These are phyloP conservation scores for Monochamus alternatus DNA, from an alignment of 2,888 invertebrate species.

Conservation along the genomic window DNA sequence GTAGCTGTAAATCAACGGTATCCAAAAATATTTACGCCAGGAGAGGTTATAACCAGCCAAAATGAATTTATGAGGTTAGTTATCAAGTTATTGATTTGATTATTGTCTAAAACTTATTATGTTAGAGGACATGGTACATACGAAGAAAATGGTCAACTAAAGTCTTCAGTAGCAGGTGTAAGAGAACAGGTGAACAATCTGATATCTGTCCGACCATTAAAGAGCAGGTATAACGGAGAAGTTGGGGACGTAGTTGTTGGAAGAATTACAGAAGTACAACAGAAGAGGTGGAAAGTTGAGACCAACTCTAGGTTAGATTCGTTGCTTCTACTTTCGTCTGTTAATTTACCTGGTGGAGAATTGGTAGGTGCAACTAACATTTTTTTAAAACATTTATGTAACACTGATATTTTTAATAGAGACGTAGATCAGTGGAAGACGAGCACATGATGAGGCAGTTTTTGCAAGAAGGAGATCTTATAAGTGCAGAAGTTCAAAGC, in stretches of 20 bases:
- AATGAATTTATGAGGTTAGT: constrained; percentile 87
- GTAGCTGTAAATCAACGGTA: constrained; percentile 74
- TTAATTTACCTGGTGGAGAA: constrained; percentile 98
- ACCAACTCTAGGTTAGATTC: constrained; percentile 94
- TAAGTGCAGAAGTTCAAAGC: constrained; percentile 98
- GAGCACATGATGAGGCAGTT: constrained; percentile 98
- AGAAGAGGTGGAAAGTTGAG: constrained; percentile 95
- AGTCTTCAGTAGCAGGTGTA: constrained; percentile 95
- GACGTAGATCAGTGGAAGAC: constrained; percentile 94
- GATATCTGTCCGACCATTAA: constrained; percentile 91
- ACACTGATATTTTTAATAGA: constrained; percentile 70
- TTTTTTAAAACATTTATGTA: no score
- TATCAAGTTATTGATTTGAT: neutral
- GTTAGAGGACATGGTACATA: constrained; percentile 97
- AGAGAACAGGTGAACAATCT: constrained; percentile 96
- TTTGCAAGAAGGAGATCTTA: constrained; percentile 94
- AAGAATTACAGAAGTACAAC: constrained; percentile 93
- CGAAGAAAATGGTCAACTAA: constrained; percentile 85
- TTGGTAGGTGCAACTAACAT: constrained; percentile 74
- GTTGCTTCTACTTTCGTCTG: constrained; percentile 89
- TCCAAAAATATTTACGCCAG: constrained; percentile 86
- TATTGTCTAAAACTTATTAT: no score
- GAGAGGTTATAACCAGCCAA: constrained; percentile 88
- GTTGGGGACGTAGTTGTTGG: constrained; percentile 98
- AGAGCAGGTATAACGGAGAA: constrained; percentile 93